Evolutionary conservation across 2,888 invertebrate species (phyloP).

Genomic region (Penaeus monodon): DNA sequence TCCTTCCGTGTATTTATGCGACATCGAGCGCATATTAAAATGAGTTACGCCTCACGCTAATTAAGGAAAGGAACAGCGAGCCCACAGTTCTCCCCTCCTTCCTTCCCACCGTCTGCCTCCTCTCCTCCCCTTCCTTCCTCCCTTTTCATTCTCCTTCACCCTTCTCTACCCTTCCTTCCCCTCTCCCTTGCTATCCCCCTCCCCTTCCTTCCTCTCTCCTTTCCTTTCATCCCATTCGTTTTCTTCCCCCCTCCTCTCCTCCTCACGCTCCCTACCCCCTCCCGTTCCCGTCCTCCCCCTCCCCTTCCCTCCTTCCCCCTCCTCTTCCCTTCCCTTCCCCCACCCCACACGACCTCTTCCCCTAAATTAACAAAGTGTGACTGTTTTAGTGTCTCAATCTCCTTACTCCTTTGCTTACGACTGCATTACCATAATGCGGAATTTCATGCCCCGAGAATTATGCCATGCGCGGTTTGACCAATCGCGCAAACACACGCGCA

Average conservation of each 20-base stretch:
- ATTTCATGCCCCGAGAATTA: no score
- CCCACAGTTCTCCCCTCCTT: not conserved
- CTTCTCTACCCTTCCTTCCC: not conserved
- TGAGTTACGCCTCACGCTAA: no score
- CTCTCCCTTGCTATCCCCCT: not conserved
- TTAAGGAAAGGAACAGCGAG: no score
- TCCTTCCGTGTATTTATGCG: not conserved
- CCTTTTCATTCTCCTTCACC: not conserved
- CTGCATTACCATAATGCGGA: no score
- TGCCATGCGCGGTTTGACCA: no score
- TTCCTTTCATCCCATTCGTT: not conserved
- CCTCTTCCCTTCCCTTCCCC: no score
- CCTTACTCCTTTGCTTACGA: no score
- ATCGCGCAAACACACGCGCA: no score
- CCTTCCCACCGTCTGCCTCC: not conserved
- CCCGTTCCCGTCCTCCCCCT: not conserved
- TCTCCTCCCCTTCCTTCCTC: not conserved
- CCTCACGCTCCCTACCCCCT: not conserved
- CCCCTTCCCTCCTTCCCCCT: not conserved
- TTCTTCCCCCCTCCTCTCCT: not conserved
- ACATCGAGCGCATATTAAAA: no score
- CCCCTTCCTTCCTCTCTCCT: not conserved
- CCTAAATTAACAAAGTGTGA: no score
- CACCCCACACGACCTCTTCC: no score
- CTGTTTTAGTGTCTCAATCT: no score